phyloP scores from a whole-genome alignment of 2,888 invertebrate species.

The Aspidiotus rigidus region DNA sequence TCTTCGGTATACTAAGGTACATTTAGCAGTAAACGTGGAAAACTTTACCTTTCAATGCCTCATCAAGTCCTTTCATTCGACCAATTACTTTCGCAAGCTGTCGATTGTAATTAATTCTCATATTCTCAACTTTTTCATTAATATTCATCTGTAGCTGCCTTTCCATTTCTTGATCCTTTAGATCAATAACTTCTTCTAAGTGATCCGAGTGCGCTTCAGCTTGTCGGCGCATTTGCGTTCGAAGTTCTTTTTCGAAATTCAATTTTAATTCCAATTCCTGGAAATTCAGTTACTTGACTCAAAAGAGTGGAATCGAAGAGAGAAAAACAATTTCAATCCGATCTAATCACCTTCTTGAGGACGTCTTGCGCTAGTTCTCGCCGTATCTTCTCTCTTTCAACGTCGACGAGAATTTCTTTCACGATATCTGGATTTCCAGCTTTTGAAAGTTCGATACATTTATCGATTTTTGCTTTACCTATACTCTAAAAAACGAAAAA shows the following conservation, averaged over 20 bases:
- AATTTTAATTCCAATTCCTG: slow-evolving; percentile 57
- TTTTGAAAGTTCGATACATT: slow-evolving; percentile 54
- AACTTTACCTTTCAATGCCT: slow-evolving; percentile 43
- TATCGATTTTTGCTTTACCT: slow-evolving; percentile 53
- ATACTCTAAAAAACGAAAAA: slow-evolving; percentile 45
- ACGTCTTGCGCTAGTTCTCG: slow-evolving; percentile 58
- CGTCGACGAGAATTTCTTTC: slow-evolving; percentile 49
- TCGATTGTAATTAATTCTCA: slow-evolving; percentile 57
- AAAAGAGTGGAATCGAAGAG: neutral
- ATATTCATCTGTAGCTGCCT: slow-evolving; percentile 49
- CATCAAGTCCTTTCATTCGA: slow-evolving; percentile 65
- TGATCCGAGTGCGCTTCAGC: slow-evolving; percentile 78
- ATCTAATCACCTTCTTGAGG: slow-evolving; percentile 54
- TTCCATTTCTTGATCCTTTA: slow-evolving; percentile 49
- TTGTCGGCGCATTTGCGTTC: slow-evolving; percentile 71
- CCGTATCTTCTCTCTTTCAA: slow-evolving; percentile 60
- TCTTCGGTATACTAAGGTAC: too few species aligned
- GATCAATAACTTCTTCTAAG: slow-evolving; percentile 49
- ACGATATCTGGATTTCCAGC: slow-evolving; percentile 50
- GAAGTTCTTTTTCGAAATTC: slow-evolving; percentile 61
- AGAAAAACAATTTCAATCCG: neutral
- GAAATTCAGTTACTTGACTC: slow-evolving; percentile 36
- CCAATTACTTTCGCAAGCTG: slow-evolving; percentile 65
- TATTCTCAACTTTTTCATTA: slow-evolving; percentile 59
- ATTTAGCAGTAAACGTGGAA: too few species aligned